A percentile compares a stretch with the other conserved stretches of the same genome.
These are phyloP conservation scores for Nomada flava DNA, from an alignment of 2,888 invertebrate species.

Conservation along the genomic window DNA sequence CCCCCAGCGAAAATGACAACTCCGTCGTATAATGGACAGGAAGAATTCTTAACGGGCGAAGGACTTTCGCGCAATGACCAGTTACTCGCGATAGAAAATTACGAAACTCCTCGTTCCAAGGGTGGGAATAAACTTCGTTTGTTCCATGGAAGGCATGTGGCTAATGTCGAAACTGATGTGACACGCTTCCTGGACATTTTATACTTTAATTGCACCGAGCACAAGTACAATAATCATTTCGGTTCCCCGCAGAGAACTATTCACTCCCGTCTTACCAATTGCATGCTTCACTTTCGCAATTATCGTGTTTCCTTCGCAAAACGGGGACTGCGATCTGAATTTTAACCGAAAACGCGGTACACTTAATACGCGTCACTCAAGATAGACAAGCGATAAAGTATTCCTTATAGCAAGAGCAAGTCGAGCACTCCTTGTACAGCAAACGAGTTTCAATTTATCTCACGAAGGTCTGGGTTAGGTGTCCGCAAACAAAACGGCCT, in stretches of 20 bases:
- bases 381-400: neutral
- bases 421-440: neutral
- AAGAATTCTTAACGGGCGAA: constrained; percentile 53
- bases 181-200: neutral
- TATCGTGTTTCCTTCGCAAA: no score
- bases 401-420: neutral
- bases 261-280: no score
- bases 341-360: no score
- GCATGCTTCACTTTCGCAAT: no score
- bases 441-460: constrained; percentile 57
- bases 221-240: neutral
- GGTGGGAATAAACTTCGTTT: constrained; percentile 56
- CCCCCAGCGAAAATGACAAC: constrained; percentile 19
- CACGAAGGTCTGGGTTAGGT: constrained; percentile 60
- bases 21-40: constrained; percentile 30
- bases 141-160: constrained; percentile 27
- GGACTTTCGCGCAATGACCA: constrained; percentile 49
- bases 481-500: constrained; percentile 56
- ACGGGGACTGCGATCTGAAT: no score
- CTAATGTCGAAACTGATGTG: constrained; percentile 1
- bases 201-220: neutral
- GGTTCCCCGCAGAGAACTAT: no score
- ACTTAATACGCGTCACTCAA: no score
- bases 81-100: constrained; percentile 56
- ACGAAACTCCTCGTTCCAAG: constrained; percentile 58